phyloP scores from a whole-genome alignment of 2,888 invertebrate genomes.

The Brachypalpus laphriformis region DNA sequence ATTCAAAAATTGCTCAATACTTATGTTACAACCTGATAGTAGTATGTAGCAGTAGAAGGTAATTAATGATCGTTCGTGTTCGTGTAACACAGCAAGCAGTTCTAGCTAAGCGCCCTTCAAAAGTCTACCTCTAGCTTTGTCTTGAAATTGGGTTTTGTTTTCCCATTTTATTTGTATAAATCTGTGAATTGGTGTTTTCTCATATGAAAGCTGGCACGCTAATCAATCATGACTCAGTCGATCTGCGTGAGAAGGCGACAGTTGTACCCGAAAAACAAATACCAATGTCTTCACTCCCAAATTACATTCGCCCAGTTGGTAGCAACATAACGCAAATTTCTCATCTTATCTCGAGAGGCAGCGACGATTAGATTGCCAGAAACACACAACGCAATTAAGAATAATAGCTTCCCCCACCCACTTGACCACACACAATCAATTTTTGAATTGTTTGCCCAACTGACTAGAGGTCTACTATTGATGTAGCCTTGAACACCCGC shows the following conservation, averaged over 20 bases:
- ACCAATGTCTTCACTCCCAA: background rate
- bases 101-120: no score
- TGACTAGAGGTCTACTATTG: background rate
- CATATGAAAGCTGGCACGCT: background rate
- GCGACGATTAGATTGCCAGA: background rate
- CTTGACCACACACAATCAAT: background rate
- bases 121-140: background rate
- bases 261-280: background rate
- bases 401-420: background rate
- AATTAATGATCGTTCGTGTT: no score
- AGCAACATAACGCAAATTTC: background rate
- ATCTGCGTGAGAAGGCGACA: background rate
- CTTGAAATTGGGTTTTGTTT: background rate
- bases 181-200: background rate
- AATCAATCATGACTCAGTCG: background rate
- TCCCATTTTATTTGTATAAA: background rate
- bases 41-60: no score
- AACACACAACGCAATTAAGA: background rate
- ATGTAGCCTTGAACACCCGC: background rate
- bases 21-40: no score
- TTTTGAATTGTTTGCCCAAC: no score
- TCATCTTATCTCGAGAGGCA: no score
- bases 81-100: no score
- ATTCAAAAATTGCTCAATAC: no score
- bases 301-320: background rate